A percentile compares a stretch with the other conserved stretches of the same genome.
Evolutionary conservation across 2,113 vertebrate genomes (phyloP).

Genomic region (Amblyopsis rosae): DNA sequence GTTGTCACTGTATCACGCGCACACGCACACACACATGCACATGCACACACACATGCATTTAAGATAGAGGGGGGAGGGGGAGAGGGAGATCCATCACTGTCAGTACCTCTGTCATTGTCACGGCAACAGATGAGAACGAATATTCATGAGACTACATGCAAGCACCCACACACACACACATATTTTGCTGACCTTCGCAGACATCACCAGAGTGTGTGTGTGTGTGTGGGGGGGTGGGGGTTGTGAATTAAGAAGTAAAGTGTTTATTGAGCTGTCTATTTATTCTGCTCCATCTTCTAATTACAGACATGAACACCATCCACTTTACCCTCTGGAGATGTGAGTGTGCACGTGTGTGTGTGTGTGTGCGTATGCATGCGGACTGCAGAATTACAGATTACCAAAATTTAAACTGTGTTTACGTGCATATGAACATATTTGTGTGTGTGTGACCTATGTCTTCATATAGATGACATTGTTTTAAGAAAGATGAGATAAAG

Average conservation of each 20-base stretch:
- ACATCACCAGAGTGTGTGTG: slow-evolving; percentile 28
- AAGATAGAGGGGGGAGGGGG: slow-evolving; percentile 52
- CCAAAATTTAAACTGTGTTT: too few relatives aligned
- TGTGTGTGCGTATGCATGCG: background rate
- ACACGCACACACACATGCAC: slow-evolving; percentile 29
- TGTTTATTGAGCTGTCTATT: slow-evolving; percentile 84
- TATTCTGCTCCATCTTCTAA: slow-evolving; percentile 80
- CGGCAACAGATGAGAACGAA: slow-evolving; percentile 67
- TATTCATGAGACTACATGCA: slow-evolving; percentile 68
- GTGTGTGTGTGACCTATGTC: too few relatives aligned
- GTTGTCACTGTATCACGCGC: slow-evolving; percentile 63
- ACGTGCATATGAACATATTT: too few relatives aligned
- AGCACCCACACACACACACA: slow-evolving; percentile 7
- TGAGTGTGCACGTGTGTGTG: slow-evolving; percentile 13
- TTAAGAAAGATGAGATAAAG: background rate
- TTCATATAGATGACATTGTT: too few relatives aligned
- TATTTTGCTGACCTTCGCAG: slow-evolving; percentile 63
- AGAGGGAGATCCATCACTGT: slow-evolving; percentile 80
- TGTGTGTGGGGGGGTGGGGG: background rate
- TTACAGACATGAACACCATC: slow-evolving; percentile 80
- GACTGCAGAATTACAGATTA: too few relatives aligned
- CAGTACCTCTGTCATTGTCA: slow-evolving; percentile 77
- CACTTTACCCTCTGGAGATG: slow-evolving; percentile 71
- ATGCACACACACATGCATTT: slow-evolving; percentile 31
- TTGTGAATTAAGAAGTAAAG: slow-evolving; percentile 73